Percentiles rank a stretch among this genome's conserved stretches.
Conservation (phyloP, 2,888 invertebrate species). For the Clanis bilineata region DNA sequence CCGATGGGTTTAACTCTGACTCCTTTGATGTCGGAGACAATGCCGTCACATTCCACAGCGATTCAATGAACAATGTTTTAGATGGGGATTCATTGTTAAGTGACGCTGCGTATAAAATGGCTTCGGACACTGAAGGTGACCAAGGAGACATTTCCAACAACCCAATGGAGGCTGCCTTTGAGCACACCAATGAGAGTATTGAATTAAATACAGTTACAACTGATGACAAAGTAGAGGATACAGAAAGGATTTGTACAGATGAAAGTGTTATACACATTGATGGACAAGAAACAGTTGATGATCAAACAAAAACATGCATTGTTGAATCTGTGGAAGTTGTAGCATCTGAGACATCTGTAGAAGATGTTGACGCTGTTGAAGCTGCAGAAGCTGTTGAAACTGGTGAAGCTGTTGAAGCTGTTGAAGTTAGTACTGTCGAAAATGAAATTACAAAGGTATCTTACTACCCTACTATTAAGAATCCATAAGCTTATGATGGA, state of each 20-base stretch:
- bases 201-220: not conserved
- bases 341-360: too few species aligned
- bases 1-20: constrained; percentile 60
- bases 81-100: constrained; percentile 69
- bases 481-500: too few species aligned
- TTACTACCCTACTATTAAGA: too few species aligned
- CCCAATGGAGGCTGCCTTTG: constrained; percentile 21
- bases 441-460: not conserved
- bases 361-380: too few species aligned
- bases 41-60: constrained; percentile 69
- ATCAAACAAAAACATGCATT: not conserved
- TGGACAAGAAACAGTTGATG: not conserved
- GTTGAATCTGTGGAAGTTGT: not conserved
- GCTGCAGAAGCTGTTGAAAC: too few species aligned
- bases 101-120: constrained; percentile 51
- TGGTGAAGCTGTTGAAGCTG: not conserved
- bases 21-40: constrained; percentile 75
- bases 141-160: constrained; percentile 54
- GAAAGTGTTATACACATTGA: not conserved
- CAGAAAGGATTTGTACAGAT: not conserved
- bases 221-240: not conserved
- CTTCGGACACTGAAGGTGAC: constrained; percentile 62
- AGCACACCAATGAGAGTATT: constrained; percentile 4
- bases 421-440: not conserved
- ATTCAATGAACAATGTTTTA: constrained; percentile 63